Percentiles rank a stretch among this genome's conserved stretches.
Conservation (phyloP, 2,113 vertebrate genomes). For the Cynocephalus volans region DNA sequence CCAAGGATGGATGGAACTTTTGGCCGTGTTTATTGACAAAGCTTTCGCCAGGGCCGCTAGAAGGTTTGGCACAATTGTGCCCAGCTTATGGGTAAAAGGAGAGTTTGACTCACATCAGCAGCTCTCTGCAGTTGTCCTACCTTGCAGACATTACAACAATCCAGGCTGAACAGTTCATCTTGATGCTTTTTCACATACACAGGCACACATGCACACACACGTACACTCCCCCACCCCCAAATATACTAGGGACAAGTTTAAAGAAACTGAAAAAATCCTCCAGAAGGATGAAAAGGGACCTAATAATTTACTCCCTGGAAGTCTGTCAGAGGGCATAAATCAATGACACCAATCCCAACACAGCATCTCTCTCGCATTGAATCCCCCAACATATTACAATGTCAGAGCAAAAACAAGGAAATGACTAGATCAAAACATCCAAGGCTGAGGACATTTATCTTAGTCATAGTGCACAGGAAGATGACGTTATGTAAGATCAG, state of each 20-base stretch:
- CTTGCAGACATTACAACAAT: not conserved
- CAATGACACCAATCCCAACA: not conserved
- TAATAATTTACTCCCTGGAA: constrained; percentile 39
- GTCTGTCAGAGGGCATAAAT: constrained; percentile 49
- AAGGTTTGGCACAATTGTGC: not conserved
- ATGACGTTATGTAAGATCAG: constrained; percentile 72
- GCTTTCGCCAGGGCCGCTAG: not conserved
- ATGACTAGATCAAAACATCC: constrained; percentile 61
- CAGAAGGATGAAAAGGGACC: constrained; percentile 45
- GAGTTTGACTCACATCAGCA: not conserved
- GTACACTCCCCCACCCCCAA: not conserved
- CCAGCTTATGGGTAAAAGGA: not conserved
- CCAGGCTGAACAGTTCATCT: not conserved
- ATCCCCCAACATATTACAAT: constrained; percentile 54
- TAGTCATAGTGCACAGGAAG: constrained; percentile 69
- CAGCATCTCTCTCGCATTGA: constrained; percentile 14
- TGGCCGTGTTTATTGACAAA: not conserved
- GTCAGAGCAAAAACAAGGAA: constrained; percentile 73
- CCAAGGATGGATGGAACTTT: not conserved
- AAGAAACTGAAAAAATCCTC: constrained; percentile 13
- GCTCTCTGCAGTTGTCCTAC: not conserved
- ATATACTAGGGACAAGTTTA: not conserved
- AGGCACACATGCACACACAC: not conserved
- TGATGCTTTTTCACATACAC: not conserved
- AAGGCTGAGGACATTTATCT: constrained; percentile 51